Percentiles rank a stretch among this genome's conserved stretches.
Evolutionary conservation across 2,888 invertebrate species (phyloP).

Genomic region (Aromia moschata): DNA sequence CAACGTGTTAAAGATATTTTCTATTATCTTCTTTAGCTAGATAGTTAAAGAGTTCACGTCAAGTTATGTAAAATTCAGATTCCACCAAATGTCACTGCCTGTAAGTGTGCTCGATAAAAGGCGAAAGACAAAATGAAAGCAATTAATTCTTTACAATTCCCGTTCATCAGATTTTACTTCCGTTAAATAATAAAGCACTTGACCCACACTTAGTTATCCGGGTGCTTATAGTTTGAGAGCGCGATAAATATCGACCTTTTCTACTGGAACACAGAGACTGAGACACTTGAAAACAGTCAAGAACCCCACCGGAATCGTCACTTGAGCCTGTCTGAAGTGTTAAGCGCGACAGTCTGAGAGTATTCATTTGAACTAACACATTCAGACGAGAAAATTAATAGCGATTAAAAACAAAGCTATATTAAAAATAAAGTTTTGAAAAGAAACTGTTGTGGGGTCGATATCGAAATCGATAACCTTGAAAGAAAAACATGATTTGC

Average conservation of each 20-base stretch:
- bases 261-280: slow-evolving; percentile 11
- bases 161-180: not conserved
- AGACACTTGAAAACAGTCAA: slow-evolving; percentile 11
- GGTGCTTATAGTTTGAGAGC: slow-evolving; percentile 26
- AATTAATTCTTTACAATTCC: not conserved
- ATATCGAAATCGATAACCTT: too few species aligned
- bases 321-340: slow-evolving; percentile 24
- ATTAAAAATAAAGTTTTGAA: too few species aligned
- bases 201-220: slow-evolving; percentile 4
- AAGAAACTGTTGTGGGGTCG: too few species aligned
- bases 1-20: too few species aligned
- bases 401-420: too few species aligned
- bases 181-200: slow-evolving; percentile 27
- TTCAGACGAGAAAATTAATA: slow-evolving; percentile 20
- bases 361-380: slow-evolving; percentile 21
- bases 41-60: too few species aligned
- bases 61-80: too few species aligned
- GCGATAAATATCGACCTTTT: slow-evolving; percentile 30
- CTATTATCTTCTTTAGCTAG: too few species aligned
- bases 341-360: slow-evolving; percentile 21
- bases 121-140: too few species aligned
- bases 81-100: too few species aligned
- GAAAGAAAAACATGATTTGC: too few species aligned
- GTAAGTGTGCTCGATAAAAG: too few species aligned
- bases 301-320: slow-evolving; percentile 6